Base-by-base conservation (phyloP, 2,797 vertebrate species). In the Gouania willdenowi region DNA sequence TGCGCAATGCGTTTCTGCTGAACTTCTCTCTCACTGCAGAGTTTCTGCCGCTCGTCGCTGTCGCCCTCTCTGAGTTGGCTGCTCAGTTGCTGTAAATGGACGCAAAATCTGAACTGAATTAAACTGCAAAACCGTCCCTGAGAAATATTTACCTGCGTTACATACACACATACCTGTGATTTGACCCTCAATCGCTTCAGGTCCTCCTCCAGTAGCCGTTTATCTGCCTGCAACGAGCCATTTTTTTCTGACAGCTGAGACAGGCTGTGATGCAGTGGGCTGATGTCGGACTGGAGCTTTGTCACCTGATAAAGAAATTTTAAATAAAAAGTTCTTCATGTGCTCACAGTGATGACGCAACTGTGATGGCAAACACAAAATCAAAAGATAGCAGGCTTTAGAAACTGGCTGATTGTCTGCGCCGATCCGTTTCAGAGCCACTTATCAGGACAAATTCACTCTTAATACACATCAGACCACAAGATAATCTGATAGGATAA, bases 61-160 rank as follows among this genome's bases (percentile, higher is more conserved):
- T 98, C 92, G 0, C 91, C 90, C 34, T 96, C 93, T 77, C 95
- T 98, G 77, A 98, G 94, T 41, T 98, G 97, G 67, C 80, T 97
- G 29, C 93, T 15, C 56, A 98, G 83, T 52, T 94, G 91, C 97
- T 99, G 74, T 10, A 75, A 65, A 11, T 6, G 58, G 3, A 62
- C 21, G 16, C 4, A 39, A 2, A 2, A 18, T 16, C 18, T 5
- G 20, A 22, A 2, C 6, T 7, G 22, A 8, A 22, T 2, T 3
- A 20, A 6, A 6, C 4, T 20, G 2, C 19, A 20, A 6, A 6
- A 20, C 20, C 20, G 20, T 2, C 19, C 20, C 19, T 20, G 19
- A 20, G 20, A 5, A 6, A 6, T 19, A 20, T 4, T 20, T 20
- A 20, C 19, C n/a, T n/a, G n/a, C n/a, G n/a, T n/a, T n/a, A 20